Conservation (phyloP, 2,888 invertebrate species). For the Agriopis marginaria region DNA sequence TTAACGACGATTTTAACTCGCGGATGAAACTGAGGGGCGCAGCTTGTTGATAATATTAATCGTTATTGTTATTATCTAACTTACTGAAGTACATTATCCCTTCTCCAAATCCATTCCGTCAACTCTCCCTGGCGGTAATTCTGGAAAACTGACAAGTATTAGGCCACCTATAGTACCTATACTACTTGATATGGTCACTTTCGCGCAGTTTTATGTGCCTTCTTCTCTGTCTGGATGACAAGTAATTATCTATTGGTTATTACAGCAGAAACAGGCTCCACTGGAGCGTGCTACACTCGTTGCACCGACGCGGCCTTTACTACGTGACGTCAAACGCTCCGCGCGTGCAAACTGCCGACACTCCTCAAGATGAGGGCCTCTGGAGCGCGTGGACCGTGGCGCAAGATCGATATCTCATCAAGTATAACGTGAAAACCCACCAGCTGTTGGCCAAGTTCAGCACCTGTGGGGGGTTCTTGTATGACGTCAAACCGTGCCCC, state of each 20-base stretch:
- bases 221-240: neutral
- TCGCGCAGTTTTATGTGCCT: too few relatives aligned
- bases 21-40: too few relatives aligned
- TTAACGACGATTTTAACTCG: too few relatives aligned
- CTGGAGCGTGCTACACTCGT: slow-evolving; percentile 69
- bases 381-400: slow-evolving; percentile 86
- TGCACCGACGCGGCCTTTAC: slow-evolving; percentile 88
- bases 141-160: too few relatives aligned
- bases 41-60: too few relatives aligned
- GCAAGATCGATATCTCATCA: slow-evolving; percentile 87
- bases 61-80: too few relatives aligned
- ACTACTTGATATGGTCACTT: too few relatives aligned
- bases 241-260: slow-evolving; percentile 17
- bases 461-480: slow-evolving; percentile 89
- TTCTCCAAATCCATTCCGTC: too few relatives aligned
- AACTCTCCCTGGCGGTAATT: too few relatives aligned
- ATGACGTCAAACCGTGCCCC: slow-evolving; percentile 88
- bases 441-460: slow-evolving; percentile 73
- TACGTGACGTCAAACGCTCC: slow-evolving; percentile 84
- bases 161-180: too few relatives aligned
- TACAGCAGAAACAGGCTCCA: slow-evolving; percentile 69
- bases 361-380: slow-evolving; percentile 29
- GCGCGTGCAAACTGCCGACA: slow-evolving; percentile 52
- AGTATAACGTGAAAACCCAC: slow-evolving; percentile 73
- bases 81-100: too few relatives aligned